Base-by-base conservation (phyloP, 2,888 invertebrate genomes). In the Drosophila tanythrix region DNA sequence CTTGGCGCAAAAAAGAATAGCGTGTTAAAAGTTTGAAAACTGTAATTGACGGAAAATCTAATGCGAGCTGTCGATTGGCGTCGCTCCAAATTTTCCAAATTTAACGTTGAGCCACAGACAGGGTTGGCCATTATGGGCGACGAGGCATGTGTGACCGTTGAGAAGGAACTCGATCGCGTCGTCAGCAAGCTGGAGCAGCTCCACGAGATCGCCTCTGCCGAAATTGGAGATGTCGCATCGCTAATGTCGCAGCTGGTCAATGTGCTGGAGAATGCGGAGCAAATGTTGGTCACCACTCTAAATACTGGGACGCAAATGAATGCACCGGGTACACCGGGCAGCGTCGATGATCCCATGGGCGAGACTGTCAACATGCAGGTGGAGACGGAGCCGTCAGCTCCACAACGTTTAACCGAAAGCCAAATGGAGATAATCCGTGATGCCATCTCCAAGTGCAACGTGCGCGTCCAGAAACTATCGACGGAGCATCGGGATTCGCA, bases 401-500 rank as follows among this genome's bases (percentile, higher is more conserved):
- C 96, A 73, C 95, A 95, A 82, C 94, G 95, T 59, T 90, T 98
- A 46, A 95, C 96, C 33, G 94, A 95, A 31, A 94, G 95, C 15
- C 98, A 98, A 93, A 93, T 95, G 10, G 94, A 95, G 83, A 94
- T 96, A 43, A 94, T 98, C 51, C 95, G 95, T 83, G 96, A 97
- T 76, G 94, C 96, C 18, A 95, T 98, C 92, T 94, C 95, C 52
- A 96, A 97, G 92, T 95, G 97, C 43, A 97, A 97, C 90, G 97
- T 98, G 89, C 96, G 96, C 31, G 95, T 97, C 0, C 96, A 96
- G 77, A 95, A 96, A 91, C 94, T 98, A 83, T 97, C 98, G 1
- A 95, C 97, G 70, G 98, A 98, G 93, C 97, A 98, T 91, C 94
- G 97, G 81, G 95, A 95, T 75, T 94, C 97, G 21, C 98, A 98